Evolutionary conservation across 2,113 vertebrate genomes (phyloP), one percentile per base, ranked within the genome.

Genomic region (Lepisosteus osseus): DNA sequence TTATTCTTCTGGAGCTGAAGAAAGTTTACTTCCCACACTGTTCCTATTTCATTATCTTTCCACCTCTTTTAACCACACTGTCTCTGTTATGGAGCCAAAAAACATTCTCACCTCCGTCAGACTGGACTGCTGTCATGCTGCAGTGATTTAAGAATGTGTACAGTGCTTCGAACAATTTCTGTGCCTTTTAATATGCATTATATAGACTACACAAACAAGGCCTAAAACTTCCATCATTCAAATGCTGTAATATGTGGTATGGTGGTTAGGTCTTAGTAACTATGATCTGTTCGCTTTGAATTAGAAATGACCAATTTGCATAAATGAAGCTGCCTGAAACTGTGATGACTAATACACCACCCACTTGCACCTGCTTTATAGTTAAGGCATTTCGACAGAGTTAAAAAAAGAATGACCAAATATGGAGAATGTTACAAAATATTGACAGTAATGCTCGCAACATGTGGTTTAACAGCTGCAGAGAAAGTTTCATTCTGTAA

Each of bases 291-390:
- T 14, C 3, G 13, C n/a, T 13, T n/a, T 12, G 11, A 13, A 59
- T 14, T n/a, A 29, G 29, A 29, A 29, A 29, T 29, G 29, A 29
- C 29, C 29, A 29, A 59, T 7, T 61, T 71, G 17, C 45, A 41
- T 54, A 66, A 55, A 65, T 61, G 47, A 45, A 0, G 62, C 61
- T n/a, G 44, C 70, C 67, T 5, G 67, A 68, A n/a, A 57, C 42
- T 29, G 57, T 11, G 67, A 67, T 74, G 72, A 74, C 59, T 74
- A 74, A 69, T 54, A 11, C 11, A 59, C n/a, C 56, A 59, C 56
- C n/a, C 56, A 45, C 72, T 67, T 64, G 67, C 72, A 74, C 72
- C 72, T 74, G 72, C 47, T 68, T 68, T 54, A 68, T 67, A 69
- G 56, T 64, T 54, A 68, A 51, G 47, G 47, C 66, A 44, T 74